Evolutionary conservation across 2,888 invertebrate genomes (phyloP).

Genomic region (Eremobia ochroleuca): DNA sequence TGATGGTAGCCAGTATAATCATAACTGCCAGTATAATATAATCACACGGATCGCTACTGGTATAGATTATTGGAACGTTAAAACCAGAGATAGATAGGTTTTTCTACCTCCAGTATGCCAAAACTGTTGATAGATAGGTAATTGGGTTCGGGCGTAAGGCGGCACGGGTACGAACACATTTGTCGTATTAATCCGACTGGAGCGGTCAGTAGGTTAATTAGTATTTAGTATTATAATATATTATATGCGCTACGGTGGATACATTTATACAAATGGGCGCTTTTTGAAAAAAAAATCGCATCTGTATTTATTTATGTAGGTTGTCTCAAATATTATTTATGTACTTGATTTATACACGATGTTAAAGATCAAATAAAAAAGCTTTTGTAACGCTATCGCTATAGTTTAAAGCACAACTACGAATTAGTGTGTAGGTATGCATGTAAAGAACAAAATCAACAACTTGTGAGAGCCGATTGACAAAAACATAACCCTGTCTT

Average conservation of each 20-base stretch:
- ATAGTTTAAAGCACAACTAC: constrained; percentile 9
- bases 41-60: too few species aligned
- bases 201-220: constrained; percentile 48
- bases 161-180: neutral
- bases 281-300: constrained; percentile 55
- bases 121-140: too few species aligned
- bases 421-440: constrained; percentile 15
- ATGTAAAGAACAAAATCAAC: constrained; percentile 20
- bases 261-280: constrained; percentile 49
- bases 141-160: too few species aligned
- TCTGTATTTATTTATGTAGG: constrained; percentile 29
- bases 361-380: constrained; percentile 17
- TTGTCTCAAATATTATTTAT: constrained; percentile 29
- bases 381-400: constrained; percentile 51
- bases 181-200: neutral
- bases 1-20: too few species aligned
- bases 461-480: neutral
- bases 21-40: too few species aligned
- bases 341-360: constrained; percentile 16
- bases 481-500: neutral
- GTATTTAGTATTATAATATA: constrained; percentile 57
- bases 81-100: too few species aligned
- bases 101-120: too few species aligned
- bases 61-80: too few species aligned
- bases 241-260: constrained; percentile 67